Conservation (phyloP, 2,888 invertebrate species). For the Athalia rosae region DNA sequence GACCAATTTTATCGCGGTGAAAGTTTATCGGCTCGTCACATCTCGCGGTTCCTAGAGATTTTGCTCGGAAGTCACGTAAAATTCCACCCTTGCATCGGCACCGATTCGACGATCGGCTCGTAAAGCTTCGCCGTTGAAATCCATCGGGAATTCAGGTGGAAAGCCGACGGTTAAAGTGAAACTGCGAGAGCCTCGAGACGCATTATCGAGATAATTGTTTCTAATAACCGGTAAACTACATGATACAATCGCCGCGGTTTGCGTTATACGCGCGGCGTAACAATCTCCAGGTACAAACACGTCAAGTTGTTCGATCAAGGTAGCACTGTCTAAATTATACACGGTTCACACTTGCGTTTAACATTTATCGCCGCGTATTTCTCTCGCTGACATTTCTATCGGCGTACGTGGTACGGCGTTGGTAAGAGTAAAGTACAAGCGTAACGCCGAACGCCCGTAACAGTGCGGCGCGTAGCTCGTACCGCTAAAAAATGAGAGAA, state of each 20-base stretch:
- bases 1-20: conserved; percentile 53
- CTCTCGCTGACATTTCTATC: not conserved
- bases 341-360: no score
- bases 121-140: not conserved
- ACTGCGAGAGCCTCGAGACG: conserved; percentile 18
- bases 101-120: no score
- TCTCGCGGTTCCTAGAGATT: not conserved
- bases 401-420: not conserved
- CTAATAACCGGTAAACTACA: not conserved
- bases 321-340: no score
- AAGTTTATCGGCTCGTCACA: conserved; percentile 48
- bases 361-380: not conserved
- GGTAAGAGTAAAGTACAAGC: not conserved
- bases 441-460: no score
- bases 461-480: no score
- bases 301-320: not conserved
- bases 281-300: no score
- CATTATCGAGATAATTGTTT: conserved; percentile 31
- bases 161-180: not conserved
- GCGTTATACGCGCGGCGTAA: not conserved
- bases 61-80: conserved; percentile 22
- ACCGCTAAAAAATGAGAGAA: no score
- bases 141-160: not conserved
- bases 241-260: not conserved
- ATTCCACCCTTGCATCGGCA: not conserved